Evolutionary conservation across 2,113 vertebrate species (phyloP), one percentile per base, ranked within the genome.

Genomic region (Gnathonemus longibarbis): DNA sequence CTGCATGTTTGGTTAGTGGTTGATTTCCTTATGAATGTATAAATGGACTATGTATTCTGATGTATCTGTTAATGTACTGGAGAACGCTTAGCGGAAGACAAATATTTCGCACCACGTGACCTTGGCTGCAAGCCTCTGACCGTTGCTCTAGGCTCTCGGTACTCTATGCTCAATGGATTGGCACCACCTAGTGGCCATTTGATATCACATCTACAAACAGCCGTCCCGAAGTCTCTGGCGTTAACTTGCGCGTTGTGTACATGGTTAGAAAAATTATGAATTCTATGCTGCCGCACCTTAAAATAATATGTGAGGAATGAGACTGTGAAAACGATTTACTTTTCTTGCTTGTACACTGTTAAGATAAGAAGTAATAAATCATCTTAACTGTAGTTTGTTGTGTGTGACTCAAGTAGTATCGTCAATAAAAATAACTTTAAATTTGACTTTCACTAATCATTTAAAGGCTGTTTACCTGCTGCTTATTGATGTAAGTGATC

Each of bases 391-490:
- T 11, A 24, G 42, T 46, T 46, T 46, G 45, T 89, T 90, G 90
- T 52, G 27, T 88, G 45, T 92, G 70, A 89, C 9, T 84, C 80
- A 48, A 19, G n/a, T 90, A 88, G 88, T 13, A 50, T 91, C 91
- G 84, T 90, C 46, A 93, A 93, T 46, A 90, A 52, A 94, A 94
- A 45, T n/a, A 31, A 56, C 19, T 80, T 13, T 92, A 84, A 24
- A 86, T 66, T 84, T 3, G 27, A 90, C 31, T 24, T 62, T 46
- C n/a, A 45, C 9, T 48, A 35, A 49, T 66, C 88, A 84, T 84
- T 24, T 88, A 56, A 85, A 87, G 86, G n/a, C 8, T 87, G 86
- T 87, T 19, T 88, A 53, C 13, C 35, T n/a, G 4, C 31, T 87
- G 50, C 35, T 77, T 42, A 42, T 77, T 77, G 5, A 5, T 77